These are phyloP conservation scores for Phyllotreta striolata DNA, from an alignment of 2,888 invertebrate genomes.

Conservation along the genomic window DNA sequence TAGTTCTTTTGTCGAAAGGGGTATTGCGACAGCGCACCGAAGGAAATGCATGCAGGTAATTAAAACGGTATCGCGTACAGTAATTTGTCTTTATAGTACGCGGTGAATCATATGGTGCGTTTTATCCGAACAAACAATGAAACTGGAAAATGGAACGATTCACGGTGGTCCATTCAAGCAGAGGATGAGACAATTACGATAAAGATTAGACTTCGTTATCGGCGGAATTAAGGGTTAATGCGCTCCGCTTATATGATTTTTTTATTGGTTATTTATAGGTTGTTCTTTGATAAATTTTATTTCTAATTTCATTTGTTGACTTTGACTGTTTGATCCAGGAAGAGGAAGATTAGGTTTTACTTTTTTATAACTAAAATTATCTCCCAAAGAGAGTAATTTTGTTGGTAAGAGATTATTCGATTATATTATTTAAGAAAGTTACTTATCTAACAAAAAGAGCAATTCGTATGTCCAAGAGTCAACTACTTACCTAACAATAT, in stretches of 20 bases:
- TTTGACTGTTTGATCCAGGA: too few species aligned
- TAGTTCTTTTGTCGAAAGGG: conserved; percentile 25
- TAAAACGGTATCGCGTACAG: conserved; percentile 21
- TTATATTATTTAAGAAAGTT: too few species aligned
- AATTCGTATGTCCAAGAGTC: too few species aligned
- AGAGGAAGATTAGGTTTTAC: too few species aligned
- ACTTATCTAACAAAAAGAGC: too few species aligned
- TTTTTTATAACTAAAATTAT: too few species aligned
- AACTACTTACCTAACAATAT: too few species aligned
- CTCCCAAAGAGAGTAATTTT: too few species aligned
- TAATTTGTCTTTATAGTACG: conserved; percentile 16
- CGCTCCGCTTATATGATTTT: not conserved
- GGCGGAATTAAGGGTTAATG: conserved; percentile 8
- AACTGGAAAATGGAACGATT: conserved; percentile 10
- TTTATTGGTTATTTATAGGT: too few species aligned
- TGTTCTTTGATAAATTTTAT: too few species aligned
- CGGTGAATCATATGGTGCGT: conserved; percentile 12
- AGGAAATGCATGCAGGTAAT: conserved; percentile 25
- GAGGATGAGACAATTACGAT: not conserved
- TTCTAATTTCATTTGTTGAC: too few species aligned
- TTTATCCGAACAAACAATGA: conserved; percentile 15
- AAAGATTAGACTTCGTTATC: not conserved
- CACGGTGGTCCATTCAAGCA: conserved; percentile 13
- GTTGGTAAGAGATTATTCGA: too few species aligned
- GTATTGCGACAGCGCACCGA: conserved; percentile 17